Base-by-base conservation (phyloP, 2,797 vertebrate genomes). In the Arrhamphus sclerolepis region DNA sequence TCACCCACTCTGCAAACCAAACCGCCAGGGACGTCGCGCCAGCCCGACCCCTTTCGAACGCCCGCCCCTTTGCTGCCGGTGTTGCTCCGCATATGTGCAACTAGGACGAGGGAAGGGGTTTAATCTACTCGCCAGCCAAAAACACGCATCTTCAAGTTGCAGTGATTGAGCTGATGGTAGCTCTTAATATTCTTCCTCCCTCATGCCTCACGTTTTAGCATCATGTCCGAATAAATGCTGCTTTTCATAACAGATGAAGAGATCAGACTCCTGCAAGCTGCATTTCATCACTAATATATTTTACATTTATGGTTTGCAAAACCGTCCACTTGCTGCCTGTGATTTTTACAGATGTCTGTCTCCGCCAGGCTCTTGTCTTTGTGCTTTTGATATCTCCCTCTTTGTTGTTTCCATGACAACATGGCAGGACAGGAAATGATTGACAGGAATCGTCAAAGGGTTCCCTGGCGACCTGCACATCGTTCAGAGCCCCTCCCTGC, bases 1-100 rank as follows among this genome's bases (percentile, higher is more conserved):
- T 96, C 94, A 95, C 88, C 88, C 89, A 57, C 82, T 86, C 90
- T 70, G 90, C 90, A 87, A 87, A 93, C 92, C 92, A 92, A 95
- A 90, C 92, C 83, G 71, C 83, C 83, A 68, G 86, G 82, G 90
- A 90, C 82, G 78, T 85, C 73, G n/a, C 47, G 79, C 81, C 71
- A 77, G 82, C 79, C 79, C 63, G 66, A 56, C 77, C 80, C 80
- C 83, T 81, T 78, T 70, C 63, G 60, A 53, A 1, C 66, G 59
- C 70, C 79, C 56, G 56, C 81, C 80, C 78, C 46, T 71, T 31
- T 28, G 46, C 78, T 82, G 80, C 77, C 70, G 76, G 63, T 85
- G 78, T 75, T 75, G 62, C 73, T 70, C 62, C 22, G 66, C 83
- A 77, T 89, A 81, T 84, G 81, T 62, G 80, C 56, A 41, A 66